Conservation (phyloP, 2,113 vertebrate genomes). For the Dasyornis broadbenti region DNA sequence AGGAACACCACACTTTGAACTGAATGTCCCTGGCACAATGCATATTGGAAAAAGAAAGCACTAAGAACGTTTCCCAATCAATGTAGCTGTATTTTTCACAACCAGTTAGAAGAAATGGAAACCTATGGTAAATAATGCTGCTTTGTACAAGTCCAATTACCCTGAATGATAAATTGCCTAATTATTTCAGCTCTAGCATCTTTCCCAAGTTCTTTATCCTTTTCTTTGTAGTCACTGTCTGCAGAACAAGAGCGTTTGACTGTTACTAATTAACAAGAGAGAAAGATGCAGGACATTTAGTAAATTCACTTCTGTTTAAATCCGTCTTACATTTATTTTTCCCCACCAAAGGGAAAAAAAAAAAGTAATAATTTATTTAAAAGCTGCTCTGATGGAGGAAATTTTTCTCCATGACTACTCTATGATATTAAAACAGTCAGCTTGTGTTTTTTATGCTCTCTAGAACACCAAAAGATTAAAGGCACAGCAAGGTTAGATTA, state of each 20-base stretch:
- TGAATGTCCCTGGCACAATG: not conserved
- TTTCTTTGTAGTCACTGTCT: conserved; percentile 47
- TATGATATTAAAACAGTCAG: conserved; percentile 19
- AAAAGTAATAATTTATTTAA: conserved; percentile 58
- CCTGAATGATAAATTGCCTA: conserved; percentile 58
- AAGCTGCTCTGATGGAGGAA: conserved; percentile 10
- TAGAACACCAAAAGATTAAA: conserved; percentile 7
- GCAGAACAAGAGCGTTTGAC: conserved; percentile 43
- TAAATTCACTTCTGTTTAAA: conserved; percentile 44
- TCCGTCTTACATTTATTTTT: conserved; percentile 29
- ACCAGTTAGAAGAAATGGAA: conserved; percentile 38
- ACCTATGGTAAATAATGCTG: conserved; percentile 40
- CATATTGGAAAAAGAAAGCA: conserved; percentile 30
- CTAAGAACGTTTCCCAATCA: conserved; percentile 8
- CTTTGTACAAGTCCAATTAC: conserved; percentile 55
- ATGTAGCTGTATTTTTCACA: conserved; percentile 27
- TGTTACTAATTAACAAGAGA: conserved; percentile 57
- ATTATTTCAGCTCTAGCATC: conserved; percentile 52
- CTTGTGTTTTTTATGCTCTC: conserved; percentile 15
- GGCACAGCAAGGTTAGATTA: conserved; percentile 39
- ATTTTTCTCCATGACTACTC: conserved; percentile 29
- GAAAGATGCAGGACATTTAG: conserved; percentile 38
- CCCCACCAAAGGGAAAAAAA: not conserved
- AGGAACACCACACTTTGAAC: conserved; percentile 50
- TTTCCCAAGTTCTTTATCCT: conserved; percentile 28